phyloP scores from a whole-genome alignment of 2,797 vertebrate genomes.

The Octomys mimax region DNA sequence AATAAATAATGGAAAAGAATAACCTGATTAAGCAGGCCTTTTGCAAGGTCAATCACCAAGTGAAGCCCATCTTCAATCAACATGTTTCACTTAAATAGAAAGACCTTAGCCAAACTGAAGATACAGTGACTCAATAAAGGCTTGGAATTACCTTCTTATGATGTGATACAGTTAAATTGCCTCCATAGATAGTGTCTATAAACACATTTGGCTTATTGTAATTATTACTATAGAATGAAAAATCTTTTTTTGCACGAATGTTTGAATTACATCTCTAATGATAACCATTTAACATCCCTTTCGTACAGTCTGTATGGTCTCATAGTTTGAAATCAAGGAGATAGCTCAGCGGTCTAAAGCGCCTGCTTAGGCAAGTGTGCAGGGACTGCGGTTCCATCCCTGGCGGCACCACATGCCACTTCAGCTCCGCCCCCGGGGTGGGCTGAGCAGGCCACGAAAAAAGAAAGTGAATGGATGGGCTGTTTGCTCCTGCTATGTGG shows the following conservation, averaged over 20 bases:
- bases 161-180: not conserved
- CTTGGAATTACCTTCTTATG: not conserved
- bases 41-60: not conserved
- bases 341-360: no score
- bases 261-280: not conserved
- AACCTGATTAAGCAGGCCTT: not conserved
- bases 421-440: no score
- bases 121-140: not conserved
- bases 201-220: not conserved
- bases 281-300: not conserved
- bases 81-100: not conserved
- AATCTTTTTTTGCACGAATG: not conserved
- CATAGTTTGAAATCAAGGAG: slow-evolving; percentile 44
- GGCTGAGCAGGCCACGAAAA: no score
- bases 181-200: not conserved
- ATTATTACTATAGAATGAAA: not conserved
- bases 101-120: not conserved
- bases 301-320: not conserved
- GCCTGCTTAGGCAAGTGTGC: no score
- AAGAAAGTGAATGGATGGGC: no score
- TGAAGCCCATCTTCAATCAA: not conserved
- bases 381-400: no score
- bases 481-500: not conserved
- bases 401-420: no score
- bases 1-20: no score